Evolutionary conservation across 2,797 vertebrate species (phyloP).

Genomic region (Bryconaethiops microstoma): DNA sequence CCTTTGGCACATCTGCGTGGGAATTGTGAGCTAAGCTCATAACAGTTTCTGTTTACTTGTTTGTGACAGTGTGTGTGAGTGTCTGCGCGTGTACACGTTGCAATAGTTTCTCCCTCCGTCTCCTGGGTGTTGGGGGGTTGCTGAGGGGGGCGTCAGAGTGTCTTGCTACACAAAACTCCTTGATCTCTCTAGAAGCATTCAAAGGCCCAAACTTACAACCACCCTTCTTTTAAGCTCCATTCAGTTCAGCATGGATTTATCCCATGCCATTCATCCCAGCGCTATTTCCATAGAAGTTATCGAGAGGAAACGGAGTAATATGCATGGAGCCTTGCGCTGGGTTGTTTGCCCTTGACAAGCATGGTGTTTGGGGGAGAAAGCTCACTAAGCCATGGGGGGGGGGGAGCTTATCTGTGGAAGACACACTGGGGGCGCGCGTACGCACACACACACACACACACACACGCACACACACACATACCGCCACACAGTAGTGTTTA

Average conservation of each 20-base stretch:
- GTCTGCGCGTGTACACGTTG: slow-evolving; percentile 13
- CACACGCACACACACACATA: not conserved
- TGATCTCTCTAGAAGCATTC: slow-evolving; percentile 51
- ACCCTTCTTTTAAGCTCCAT: slow-evolving; percentile 52
- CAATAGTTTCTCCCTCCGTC: slow-evolving; percentile 34
- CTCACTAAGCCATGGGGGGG: slow-evolving; percentile 35
- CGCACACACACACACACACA: not conserved
- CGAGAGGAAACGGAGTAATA: slow-evolving; percentile 6
- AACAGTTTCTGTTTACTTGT: slow-evolving; percentile 1
- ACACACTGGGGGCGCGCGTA: slow-evolving; percentile 5
- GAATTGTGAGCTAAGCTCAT: not conserved
- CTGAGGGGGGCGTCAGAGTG: slow-evolving; percentile 34
- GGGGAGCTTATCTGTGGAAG: slow-evolving; percentile 63
- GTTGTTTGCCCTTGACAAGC: slow-evolving; percentile 64
- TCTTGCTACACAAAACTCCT: slow-evolving; percentile 61
- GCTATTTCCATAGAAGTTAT: slow-evolving; percentile 38
- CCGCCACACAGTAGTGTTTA: not conserved
- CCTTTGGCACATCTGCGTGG: not conserved
- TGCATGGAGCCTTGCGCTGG: slow-evolving; percentile 64
- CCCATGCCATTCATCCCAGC: slow-evolving; percentile 51
- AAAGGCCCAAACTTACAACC: slow-evolving; percentile 52
- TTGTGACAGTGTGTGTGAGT: slow-evolving; percentile 2
- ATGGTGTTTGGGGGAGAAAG: slow-evolving; percentile 55
- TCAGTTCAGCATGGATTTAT: slow-evolving; percentile 65
- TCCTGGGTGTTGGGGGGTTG: not conserved